A percentile compares a stretch with the other conserved stretches of the same genome.
phyloP scores from a whole-genome alignment of 2,797 vertebrate genomes.

The Crenuchus spilurus region DNA sequence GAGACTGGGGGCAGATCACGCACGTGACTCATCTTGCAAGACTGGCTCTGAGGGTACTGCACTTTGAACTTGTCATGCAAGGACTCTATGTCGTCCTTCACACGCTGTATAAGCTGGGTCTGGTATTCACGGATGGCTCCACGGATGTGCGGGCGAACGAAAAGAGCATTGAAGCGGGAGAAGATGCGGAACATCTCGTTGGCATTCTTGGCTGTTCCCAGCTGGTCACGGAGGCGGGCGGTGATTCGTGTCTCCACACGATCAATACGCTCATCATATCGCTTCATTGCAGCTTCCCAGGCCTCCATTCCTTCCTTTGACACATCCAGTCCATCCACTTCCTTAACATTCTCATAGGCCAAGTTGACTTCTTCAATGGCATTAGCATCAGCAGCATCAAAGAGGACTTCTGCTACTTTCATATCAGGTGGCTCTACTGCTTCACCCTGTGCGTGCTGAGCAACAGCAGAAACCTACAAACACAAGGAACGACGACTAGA shows the following conservation, averaged over 20 bases:
- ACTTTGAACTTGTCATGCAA: conserved; percentile 99
- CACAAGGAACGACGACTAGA: too few species aligned
- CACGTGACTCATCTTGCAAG: conserved; percentile 98
- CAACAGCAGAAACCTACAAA: conserved; percentile 90
- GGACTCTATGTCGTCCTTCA: conserved; percentile 97
- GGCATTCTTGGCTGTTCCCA: conserved; percentile 97
- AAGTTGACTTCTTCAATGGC: conserved; percentile 98
- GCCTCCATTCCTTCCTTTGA: conserved; percentile 98
- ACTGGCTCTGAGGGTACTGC: conserved; percentile 97
- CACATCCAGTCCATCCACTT: conserved; percentile 96
- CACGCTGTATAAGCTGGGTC: conserved; percentile 96
- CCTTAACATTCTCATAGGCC: conserved; percentile 98
- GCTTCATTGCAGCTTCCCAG: conserved; percentile 98
- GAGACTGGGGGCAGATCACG: conserved; percentile 95
- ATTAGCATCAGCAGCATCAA: conserved; percentile 96
- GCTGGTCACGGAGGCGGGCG: conserved; percentile 93
- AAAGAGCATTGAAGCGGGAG: conserved; percentile 96
- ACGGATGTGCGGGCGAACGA: conserved; percentile 96
- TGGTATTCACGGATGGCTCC: conserved; percentile 98
- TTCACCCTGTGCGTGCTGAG: conserved; percentile 93
- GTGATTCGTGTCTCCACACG: conserved; percentile 98
- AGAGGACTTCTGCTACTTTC: conserved; percentile 95
- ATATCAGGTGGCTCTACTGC: conserved; percentile 92
- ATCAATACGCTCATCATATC: conserved; percentile 96
- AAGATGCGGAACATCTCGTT: conserved; percentile 99